Conservation (phyloP, 2,888 invertebrate species). For the Drosophila longiperda region DNA sequence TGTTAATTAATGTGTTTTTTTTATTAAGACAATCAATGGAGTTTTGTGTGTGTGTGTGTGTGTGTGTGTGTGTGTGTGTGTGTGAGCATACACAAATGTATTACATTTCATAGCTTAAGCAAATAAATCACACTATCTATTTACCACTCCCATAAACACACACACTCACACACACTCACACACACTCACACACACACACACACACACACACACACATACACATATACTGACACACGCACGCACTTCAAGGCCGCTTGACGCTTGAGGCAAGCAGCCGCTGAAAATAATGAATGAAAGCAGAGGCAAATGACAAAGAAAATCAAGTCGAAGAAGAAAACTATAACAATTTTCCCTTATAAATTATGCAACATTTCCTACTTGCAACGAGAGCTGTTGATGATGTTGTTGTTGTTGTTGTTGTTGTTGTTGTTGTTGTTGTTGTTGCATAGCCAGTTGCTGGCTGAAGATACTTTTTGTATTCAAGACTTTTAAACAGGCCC, state of each 20-base stretch:
- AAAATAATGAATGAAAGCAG: slow-evolving; percentile 36
- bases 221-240: neutral
- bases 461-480: slow-evolving; percentile 10
- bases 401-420: slow-evolving; percentile 20
- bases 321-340: slow-evolving; percentile 41
- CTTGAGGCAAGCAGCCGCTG: slow-evolving; percentile 4
- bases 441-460: slow-evolving; percentile 12
- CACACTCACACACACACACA: neutral
- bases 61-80: neutral
- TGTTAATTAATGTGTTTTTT: neutral
- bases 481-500: slow-evolving; percentile 31
- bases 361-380: slow-evolving; percentile 78
- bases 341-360: slow-evolving; percentile 76
- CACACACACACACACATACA: neutral
- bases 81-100: neutral
- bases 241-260: slow-evolving; percentile 47
- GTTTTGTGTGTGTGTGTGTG: neutral
- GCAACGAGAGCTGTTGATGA: slow-evolving; percentile 42
- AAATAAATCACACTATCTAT: neutral
- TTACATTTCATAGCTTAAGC: slow-evolving; percentile 4
- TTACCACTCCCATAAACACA: neutral
- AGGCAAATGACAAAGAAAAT: slow-evolving; percentile 43
- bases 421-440: slow-evolving; percentile 5
- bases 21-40: neutral
- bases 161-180: neutral